Conservation (phyloP, 2,888 invertebrate species). For the Pollenia labialis region DNA sequence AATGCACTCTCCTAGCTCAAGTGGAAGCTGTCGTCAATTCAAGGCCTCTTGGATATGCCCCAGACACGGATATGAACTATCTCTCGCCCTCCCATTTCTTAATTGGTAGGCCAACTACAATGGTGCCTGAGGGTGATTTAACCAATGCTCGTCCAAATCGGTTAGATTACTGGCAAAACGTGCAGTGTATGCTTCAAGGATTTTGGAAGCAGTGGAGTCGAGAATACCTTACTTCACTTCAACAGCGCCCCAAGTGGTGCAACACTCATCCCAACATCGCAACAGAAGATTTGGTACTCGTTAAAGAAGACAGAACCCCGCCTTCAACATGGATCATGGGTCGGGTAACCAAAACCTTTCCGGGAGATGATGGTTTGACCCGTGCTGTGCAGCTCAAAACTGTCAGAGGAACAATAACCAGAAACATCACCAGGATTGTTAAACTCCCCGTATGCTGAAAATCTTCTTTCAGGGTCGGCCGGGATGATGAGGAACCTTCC, state of each 20-base stretch:
- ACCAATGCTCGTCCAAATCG: neutral
- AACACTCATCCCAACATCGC: neutral
- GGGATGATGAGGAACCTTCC: slow-evolving; percentile 31
- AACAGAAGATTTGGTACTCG: slow-evolving; percentile 10
- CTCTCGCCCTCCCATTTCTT: neutral
- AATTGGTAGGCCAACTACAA: slow-evolving; percentile 38
- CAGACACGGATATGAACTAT: no score
- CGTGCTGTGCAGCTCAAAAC: slow-evolving; percentile 43
- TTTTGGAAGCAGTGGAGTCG: slow-evolving; percentile 70
- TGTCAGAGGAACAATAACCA: neutral
- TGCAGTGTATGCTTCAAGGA: slow-evolving; percentile 56
- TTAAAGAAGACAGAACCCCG: slow-evolving; percentile 36
- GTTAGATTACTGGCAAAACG: slow-evolving; percentile 30
- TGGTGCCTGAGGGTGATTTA: slow-evolving; percentile 51
- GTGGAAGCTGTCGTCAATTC: neutral
- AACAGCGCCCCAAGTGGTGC: slow-evolving; percentile 48
- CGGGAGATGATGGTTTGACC: slow-evolving; percentile 61
- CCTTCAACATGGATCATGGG: slow-evolving; percentile 60
- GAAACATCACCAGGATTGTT: neutral
- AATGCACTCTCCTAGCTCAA: neutral
- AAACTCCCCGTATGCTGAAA: neutral
- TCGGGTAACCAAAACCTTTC: slow-evolving; percentile 53
- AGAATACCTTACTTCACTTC: slow-evolving; percentile 49
- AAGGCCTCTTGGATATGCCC: neutral
- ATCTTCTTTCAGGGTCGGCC: neutral